Evolutionary conservation across 2,797 vertebrate species (phyloP), one percentile per base, ranked within the genome.

Genomic region (Dryobates pubescens): DNA sequence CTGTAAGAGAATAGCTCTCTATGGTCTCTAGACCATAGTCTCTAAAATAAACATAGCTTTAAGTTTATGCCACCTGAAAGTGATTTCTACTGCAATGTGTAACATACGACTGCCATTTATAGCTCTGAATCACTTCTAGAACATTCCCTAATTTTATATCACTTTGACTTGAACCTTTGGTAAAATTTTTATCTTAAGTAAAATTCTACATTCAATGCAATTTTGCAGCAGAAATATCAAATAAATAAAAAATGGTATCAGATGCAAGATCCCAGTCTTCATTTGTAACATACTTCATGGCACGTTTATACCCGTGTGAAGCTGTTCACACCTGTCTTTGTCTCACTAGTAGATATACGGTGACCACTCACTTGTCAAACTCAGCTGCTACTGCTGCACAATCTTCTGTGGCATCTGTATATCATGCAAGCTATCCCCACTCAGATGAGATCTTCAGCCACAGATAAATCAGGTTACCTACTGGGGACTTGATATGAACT

Each of bases 291-390:
- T 20, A 9, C 5, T 65, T 75, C 34, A 43, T 51, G 34, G 27
- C 38, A 32, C 8, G 34, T 26, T 3, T 17, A 26, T 67, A 81
- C 12, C 23, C 16, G 13, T 13, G 8, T 16, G 5, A 45, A 64
- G 1, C 1, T 14, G 1, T 1, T 14, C 47, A 7, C 5, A 38
- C n/a, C 29, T 17, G 0, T 18, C 27, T 79, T 43, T 38, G 9
- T 30, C 43, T 76, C 36, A 20, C 17, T 53, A 8, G 6, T 16
- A 38, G 41, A 6, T 13, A 13, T 1, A 57, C 10, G 5, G 6
- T 3, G 13, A 45, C 7, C 34, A 18, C 27, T 59, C 51, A 41
- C 2, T 43, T 57, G 23, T 13, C 47, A 70, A 47, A 54, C 12
- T 27, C 49, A 49, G 11, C 49, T 49, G 22, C 49, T 49, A 3